Evolutionary conservation across 2,888 invertebrate genomes (phyloP).

Genomic region (Phoenoteleia sp.): DNA sequence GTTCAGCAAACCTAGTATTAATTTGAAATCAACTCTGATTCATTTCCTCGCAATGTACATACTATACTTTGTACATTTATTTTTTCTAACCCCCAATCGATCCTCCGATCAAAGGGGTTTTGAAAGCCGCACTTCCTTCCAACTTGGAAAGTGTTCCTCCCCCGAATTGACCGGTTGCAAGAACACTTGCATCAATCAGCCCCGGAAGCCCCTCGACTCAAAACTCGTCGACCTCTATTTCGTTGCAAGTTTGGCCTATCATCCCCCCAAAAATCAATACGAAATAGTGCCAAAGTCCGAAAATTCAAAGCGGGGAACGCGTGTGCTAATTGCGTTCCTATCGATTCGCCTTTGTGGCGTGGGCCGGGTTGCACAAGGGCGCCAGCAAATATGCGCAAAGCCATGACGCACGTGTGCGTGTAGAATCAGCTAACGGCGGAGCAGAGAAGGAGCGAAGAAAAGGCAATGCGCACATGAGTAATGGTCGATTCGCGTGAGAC

Average conservation of each 20-base stretch:
- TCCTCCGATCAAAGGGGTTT: no score
- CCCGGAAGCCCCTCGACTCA: no score
- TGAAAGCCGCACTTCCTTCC: no score
- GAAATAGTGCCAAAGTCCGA: constrained; percentile 30
- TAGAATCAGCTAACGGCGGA: constrained; percentile 3
- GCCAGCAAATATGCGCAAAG: constrained; percentile 47
- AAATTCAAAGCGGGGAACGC: constrained; percentile 6
- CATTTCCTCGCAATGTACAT: no score
- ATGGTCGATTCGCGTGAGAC: constrained; percentile 79
- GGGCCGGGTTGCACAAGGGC: constrained; percentile 42
- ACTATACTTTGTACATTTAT: no score
- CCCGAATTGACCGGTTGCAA: no score
- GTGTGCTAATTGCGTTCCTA: constrained; percentile 39
- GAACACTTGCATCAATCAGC: no score
- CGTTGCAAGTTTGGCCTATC: not conserved
- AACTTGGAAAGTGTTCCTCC: no score
- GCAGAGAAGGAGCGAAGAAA: constrained; percentile 4
- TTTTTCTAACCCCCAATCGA: no score
- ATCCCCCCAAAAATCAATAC: constrained; percentile 35
- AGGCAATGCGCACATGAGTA: constrained; percentile 74
- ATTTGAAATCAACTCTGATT: no score
- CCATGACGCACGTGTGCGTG: constrained; percentile 54
- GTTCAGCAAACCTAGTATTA: no score
- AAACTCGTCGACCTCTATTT: not conserved
- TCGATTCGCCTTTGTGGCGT: constrained; percentile 43